phyloP scores from a whole-genome alignment of 2,888 invertebrate genomes.

The Parasteatoda lunata region DNA sequence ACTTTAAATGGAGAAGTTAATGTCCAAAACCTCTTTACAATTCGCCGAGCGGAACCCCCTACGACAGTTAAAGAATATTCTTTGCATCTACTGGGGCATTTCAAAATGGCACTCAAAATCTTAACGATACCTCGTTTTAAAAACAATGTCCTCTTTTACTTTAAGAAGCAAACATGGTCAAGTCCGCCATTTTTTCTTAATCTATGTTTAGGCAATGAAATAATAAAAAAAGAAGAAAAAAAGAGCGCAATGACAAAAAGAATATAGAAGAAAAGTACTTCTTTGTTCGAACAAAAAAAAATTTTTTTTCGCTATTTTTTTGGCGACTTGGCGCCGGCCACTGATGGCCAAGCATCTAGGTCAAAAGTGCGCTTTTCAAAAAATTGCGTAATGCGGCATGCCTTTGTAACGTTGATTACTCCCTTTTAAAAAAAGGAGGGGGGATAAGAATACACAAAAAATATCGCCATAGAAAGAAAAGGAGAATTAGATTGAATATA shows the following conservation, averaged over 20 bases:
- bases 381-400: conserved; percentile 55
- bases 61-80: background rate
- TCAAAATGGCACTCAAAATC: conserved; percentile 3
- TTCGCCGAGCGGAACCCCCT: conserved; percentile 3
- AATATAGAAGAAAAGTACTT: background rate
- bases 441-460: conserved; percentile 20
- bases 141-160: background rate
- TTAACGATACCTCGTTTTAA: conserved; percentile 3
- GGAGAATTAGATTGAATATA: conserved; percentile 47
- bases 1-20: conserved; percentile 3
- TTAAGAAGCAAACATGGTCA: conserved; percentile 2
- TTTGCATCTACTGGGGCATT: conserved; percentile 1
- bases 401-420: conserved; percentile 52
- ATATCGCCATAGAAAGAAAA: conserved; percentile 11
- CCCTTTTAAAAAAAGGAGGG: conserved; percentile 19
- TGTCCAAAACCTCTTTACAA: conserved; percentile 5
- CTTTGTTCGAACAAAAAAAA: background rate
- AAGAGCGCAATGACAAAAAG: conserved; percentile 1
- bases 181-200: background rate
- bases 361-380: conserved; percentile 41
- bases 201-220: conserved; percentile 5
- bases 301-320: conserved; percentile 27
- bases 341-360: conserved; percentile 50
- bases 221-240: background rate
- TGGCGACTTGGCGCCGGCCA: conserved; percentile 11